Conservation (phyloP, 37 sponge, comb jelly and placozoan species). For the Aphrocallistes beatrix region DNA sequence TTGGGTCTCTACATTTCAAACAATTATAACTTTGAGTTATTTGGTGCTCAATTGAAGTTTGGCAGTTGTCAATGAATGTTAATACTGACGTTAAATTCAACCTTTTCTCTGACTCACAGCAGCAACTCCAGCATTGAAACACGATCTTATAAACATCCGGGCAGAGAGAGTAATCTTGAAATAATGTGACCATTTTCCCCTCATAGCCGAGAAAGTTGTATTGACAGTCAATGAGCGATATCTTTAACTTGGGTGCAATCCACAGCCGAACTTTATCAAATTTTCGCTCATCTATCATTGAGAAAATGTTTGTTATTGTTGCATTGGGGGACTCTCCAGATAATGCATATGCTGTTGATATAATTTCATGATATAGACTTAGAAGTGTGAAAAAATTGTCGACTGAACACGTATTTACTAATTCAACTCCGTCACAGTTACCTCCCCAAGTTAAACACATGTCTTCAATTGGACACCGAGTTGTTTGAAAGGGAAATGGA, state of each 20-base stretch:
- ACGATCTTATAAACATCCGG: neutral
- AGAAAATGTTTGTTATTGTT: neutral
- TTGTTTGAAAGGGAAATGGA: neutral
- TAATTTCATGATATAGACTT: neutral
- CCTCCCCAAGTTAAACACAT: neutral
- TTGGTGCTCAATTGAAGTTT: neutral
- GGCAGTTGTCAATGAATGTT: neutral
- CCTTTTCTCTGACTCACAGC: neutral
- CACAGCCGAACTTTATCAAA: neutral
- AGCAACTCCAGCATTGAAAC: neutral
- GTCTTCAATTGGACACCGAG: neutral
- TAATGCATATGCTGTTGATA: neutral
- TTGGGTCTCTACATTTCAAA: neutral
- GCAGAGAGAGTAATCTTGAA: neutral
- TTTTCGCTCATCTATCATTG: neutral
- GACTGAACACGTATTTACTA: neutral
- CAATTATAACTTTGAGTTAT: neutral
- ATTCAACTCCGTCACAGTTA: neutral
- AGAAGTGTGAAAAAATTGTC: neutral
- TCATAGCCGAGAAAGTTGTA: neutral
- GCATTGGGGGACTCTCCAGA: neutral
- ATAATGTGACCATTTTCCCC: constrained; percentile 1
- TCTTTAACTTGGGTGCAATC: neutral
- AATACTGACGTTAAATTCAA: neutral
- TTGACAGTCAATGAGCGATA: neutral